Evolutionary conservation across 2,888 invertebrate genomes (phyloP), one percentile per base, ranked within the genome.

Genomic region (Morpho deidamia): DNA sequence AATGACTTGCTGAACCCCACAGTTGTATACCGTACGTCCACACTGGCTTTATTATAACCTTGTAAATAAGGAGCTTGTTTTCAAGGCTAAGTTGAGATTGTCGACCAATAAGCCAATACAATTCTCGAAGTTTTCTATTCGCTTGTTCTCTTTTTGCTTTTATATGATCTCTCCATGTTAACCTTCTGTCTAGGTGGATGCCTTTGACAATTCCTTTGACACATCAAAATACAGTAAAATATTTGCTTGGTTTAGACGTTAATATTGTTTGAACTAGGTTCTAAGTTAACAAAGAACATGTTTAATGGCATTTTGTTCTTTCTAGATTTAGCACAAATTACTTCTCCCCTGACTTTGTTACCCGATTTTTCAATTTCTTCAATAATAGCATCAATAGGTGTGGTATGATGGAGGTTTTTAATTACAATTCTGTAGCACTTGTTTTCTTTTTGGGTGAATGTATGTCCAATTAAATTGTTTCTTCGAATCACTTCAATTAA

Each of bases 271-370:
- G 12, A 1, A 14, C 34, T 32, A 2, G 57, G 56, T 37, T 34
- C 39, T n/a, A 1, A 61, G 43, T 62, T 63, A 1, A 63, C 61
- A 47, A 67, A 64, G 37, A 66, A 67, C 7, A 62, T 65, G 1
- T 59, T 61, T 61, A 40, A n/a, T 8, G 45, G 54, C 35, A 9
- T 45, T 10, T 45, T 55, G 8, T 47, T 33, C 11, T 11, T 47
- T 47, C 40, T 47, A 32, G 35, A 33, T 38, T 23, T 38, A 10
- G 54, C 49, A 44, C 41, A 37, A 7, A 45, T 38, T 9, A 53
- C 44, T 51, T 53, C 47, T 0, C 65, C 65, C 40, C 23, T n/a
- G 0, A 64, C 60, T 42, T 44, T 60, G 37, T 66, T 66, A 1
- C 66, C 62, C 1, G 62, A 60, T n/a, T 51, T 42, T 58, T 58